phyloP scores from a whole-genome alignment of 92 coral and sea anemone species.

The Desmophyllum pertusum region DNA sequence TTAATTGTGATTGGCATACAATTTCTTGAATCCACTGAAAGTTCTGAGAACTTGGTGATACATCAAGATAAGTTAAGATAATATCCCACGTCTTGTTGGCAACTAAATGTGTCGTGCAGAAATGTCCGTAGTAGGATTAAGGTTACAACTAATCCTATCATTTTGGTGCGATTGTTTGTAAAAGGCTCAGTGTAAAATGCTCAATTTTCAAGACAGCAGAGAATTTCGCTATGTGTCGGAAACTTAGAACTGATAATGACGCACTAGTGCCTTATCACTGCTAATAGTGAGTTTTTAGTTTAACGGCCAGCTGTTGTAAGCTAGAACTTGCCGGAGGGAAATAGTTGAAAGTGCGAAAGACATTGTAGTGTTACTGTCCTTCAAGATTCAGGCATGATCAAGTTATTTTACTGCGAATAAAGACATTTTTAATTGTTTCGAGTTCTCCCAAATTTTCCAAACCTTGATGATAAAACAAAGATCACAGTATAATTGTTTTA shows the following conservation, averaged over 20 bases:
- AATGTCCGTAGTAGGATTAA: no score
- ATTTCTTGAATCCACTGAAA: not conserved
- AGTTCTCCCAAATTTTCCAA: not conserved
- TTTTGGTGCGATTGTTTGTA: no score
- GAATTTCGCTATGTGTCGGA: not conserved
- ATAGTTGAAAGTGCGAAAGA: not conserved
- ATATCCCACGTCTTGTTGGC: no score
- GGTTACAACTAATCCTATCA: no score
- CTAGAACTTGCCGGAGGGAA: not conserved
- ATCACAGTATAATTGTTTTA: not conserved
- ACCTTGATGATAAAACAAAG: not conserved
- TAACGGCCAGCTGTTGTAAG: not conserved
- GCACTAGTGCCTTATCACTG: no score
- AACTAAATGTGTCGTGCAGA: no score
- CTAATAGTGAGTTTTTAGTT: no score
- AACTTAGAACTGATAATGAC: no score
- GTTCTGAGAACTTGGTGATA: not conserved
- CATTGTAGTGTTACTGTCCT: not conserved
- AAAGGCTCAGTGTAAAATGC: no score
- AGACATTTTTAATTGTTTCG: not conserved
- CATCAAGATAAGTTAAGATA: not conserved
- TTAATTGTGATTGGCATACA: not conserved
- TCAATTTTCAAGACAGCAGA: not conserved
- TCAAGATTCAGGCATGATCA: no score
- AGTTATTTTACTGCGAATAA: not conserved